These are phyloP conservation scores for Xerus inauris DNA, from an alignment of 2,113 vertebrate species.

Conservation along the genomic window DNA sequence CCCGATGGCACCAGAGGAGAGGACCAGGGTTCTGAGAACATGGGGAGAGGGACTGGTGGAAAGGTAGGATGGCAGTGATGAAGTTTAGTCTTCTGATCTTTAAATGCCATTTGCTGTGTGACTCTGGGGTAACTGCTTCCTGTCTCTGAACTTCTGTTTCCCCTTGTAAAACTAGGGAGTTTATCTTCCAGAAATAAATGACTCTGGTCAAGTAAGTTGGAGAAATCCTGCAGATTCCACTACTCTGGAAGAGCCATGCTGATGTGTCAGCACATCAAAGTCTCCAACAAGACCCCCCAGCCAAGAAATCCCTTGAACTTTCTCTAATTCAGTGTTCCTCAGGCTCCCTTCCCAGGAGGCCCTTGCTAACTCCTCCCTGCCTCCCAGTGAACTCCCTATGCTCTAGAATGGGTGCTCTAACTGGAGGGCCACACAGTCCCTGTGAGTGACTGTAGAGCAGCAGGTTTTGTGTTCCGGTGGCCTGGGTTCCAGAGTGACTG, in stretches of 20 bases:
- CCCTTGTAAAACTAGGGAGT: background rate
- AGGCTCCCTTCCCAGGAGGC: background rate
- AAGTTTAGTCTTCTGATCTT: background rate
- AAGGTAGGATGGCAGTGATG: background rate
- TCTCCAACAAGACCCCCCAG: background rate
- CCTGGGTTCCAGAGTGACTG: background rate
- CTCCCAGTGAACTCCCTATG: background rate
- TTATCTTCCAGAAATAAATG: background rate
- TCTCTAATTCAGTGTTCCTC: background rate
- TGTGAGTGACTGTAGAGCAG: background rate
- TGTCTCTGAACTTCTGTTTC: background rate
- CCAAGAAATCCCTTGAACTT: background rate
- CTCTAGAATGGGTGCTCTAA: background rate
- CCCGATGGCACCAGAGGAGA: background rate
- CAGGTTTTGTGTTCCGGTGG: background rate
- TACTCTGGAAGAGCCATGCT: background rate
- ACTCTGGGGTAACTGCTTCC: background rate
- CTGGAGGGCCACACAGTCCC: accelerated
- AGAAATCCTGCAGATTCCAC: background rate
- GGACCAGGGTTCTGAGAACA: background rate
- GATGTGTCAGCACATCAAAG: background rate
- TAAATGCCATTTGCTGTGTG: background rate
- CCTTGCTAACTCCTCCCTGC: background rate
- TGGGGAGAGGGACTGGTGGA: background rate
- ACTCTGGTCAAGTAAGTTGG: background rate